These are phyloP conservation scores for Carlito syrichta DNA, from an alignment of 2,113 vertebrate species.

Conservation along the genomic window DNA sequence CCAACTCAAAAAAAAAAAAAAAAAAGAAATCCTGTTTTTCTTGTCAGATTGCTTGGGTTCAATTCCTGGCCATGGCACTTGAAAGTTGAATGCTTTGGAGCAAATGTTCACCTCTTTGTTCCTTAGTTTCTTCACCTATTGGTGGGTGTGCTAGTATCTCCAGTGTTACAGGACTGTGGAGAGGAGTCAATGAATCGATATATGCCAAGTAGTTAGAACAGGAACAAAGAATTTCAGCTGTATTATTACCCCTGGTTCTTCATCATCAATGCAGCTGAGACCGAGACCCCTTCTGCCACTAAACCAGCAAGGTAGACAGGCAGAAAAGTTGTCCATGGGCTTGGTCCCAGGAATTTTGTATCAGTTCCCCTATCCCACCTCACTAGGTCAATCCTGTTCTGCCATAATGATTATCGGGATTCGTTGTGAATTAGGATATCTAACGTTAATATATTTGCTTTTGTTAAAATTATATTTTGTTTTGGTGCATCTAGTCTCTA, in stretches of 20 bases:
- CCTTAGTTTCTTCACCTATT: neutral
- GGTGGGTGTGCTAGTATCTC: fast-evolving
- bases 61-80: neutral
- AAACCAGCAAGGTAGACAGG: neutral
- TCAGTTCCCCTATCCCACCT: neutral
- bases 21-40: too few species aligned
- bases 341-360: neutral
- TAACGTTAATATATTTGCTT: neutral
- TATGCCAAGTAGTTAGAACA: neutral
- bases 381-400: fast-evolving
- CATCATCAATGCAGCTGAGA: neutral
- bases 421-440: neutral
- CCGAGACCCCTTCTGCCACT: too few species aligned
- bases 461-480: neutral
- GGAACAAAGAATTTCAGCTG: neutral
- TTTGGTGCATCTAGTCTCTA: neutral
- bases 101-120: neutral
- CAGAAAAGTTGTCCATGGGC: neutral
- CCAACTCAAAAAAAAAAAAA: too few species aligned
- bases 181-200: neutral
- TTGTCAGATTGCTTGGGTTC: neutral
- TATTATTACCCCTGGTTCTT: neutral
- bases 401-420: neutral
- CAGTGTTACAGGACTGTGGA: neutral
- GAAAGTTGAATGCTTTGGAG: neutral